Evolutionary conservation across 2,888 invertebrate species (phyloP).

Genomic region (Arge pagana): DNA sequence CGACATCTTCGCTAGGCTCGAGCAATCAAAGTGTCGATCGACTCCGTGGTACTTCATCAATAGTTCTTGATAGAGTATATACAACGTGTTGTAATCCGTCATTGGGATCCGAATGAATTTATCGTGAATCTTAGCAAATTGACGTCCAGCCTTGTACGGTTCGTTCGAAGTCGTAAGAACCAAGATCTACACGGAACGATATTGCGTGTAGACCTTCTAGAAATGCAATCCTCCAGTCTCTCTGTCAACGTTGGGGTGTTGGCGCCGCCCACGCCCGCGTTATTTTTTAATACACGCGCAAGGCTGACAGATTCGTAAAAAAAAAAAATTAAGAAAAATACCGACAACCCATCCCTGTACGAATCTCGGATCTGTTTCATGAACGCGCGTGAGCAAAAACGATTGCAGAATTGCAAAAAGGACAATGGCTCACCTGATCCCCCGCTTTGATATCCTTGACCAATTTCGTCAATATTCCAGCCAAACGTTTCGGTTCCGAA

Average conservation of each 20-base stretch:
- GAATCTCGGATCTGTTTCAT: too few species aligned
- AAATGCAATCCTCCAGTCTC: too few species aligned
- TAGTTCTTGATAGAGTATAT: constrained; percentile 61
- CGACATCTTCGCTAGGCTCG: constrained; percentile 63
- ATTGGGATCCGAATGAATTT: constrained; percentile 62
- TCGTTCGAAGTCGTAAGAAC: constrained; percentile 71
- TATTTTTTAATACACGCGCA: too few species aligned
- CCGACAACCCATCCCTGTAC: too few species aligned
- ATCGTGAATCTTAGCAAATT: constrained; percentile 65
- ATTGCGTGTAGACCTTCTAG: too few species aligned
- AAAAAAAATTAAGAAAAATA: too few species aligned
- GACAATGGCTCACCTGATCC: constrained; percentile 58
- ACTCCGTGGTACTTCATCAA: constrained; percentile 67
- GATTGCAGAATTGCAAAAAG: too few species aligned
- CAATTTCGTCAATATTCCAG: constrained; percentile 71
- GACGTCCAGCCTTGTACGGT: constrained; percentile 61
- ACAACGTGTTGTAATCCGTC: constrained; percentile 67
- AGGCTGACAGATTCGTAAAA: too few species aligned
- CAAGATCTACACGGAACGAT: constrained; percentile 59
- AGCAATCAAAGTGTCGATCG: constrained; percentile 64
- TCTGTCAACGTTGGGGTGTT: too few species aligned
- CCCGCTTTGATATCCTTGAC: constrained; percentile 68
- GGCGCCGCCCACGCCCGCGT: too few species aligned
- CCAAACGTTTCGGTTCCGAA: constrained; percentile 71
- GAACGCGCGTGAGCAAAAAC: too few species aligned